These are phyloP conservation scores for Pao palembangensis DNA, from an alignment of 2,113 vertebrate genomes.

Conservation along the genomic window DNA sequence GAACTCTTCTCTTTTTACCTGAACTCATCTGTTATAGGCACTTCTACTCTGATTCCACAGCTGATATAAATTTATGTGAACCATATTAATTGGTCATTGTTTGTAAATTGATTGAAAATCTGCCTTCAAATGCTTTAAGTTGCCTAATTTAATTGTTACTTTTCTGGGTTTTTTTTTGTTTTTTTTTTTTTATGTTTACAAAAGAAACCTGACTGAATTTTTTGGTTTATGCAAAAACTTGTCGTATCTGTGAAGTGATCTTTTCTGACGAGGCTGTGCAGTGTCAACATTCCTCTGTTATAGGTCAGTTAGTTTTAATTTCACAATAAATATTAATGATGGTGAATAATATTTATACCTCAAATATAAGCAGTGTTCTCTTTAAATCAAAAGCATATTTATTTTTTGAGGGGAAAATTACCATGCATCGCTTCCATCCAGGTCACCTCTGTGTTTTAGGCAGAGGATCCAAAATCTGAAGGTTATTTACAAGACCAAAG, in stretches of 20 bases:
- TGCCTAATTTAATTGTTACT: no score
- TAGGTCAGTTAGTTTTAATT: constrained; percentile 23
- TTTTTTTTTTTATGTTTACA: neutral
- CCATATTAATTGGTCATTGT: no score
- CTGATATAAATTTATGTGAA: constrained; percentile 24
- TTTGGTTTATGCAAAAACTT: neutral
- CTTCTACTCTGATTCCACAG: constrained; percentile 23
- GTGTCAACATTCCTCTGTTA: neutral
- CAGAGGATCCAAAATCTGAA: neutral
- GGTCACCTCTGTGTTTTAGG: constrained; percentile 11
- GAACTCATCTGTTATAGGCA: constrained; percentile 6
- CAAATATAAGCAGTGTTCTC: constrained; percentile 3
- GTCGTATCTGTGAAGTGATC: no score
- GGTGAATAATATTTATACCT: constrained; percentile 9
- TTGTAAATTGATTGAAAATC: no score
- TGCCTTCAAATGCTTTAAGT: no score
- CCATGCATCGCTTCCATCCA: neutral
- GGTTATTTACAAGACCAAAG: constrained; percentile 18
- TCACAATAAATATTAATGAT: constrained; percentile 39
- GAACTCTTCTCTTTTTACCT: neutral
- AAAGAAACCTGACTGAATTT: neutral
- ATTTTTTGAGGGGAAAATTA: neutral
- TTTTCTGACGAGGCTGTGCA: neutral
- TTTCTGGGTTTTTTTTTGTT: no score
- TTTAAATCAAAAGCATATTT: neutral